These are phyloP conservation scores for Lysandra bellargus DNA, from an alignment of 2,888 invertebrate genomes.

Conservation along the genomic window DNA sequence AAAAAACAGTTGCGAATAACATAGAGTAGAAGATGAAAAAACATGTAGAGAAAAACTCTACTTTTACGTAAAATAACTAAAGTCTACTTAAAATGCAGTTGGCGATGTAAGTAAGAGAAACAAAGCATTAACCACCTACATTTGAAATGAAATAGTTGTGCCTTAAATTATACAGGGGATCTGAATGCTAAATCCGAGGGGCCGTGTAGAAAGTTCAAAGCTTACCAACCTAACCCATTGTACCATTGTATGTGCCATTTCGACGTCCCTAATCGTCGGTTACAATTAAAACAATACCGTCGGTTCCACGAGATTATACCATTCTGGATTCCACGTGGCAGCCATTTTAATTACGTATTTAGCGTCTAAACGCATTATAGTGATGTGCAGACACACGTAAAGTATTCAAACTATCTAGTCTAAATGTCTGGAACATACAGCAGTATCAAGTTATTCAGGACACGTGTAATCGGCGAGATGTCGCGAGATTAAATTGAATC, in stretches of 20 bases:
- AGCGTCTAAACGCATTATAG: slow-evolving; percentile 23
- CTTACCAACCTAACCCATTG: slow-evolving; percentile 30
- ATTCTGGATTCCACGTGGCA: slow-evolving; percentile 28
- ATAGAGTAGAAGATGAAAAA: background rate
- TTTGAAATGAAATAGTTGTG: slow-evolving; percentile 15
- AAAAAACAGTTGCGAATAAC: no score
- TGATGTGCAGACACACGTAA: slow-evolving; percentile 6
- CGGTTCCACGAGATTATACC: slow-evolving; percentile 25
- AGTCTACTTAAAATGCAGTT: background rate
- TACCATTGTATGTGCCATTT: slow-evolving; percentile 28
- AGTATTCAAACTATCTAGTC: slow-evolving; percentile 22
- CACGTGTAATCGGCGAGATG: slow-evolving; percentile 14
- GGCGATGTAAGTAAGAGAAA: background rate
- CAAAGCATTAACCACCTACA: background rate
- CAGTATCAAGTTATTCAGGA: slow-evolving; percentile 24
- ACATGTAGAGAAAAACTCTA: background rate
- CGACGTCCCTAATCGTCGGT: slow-evolving; percentile 29
- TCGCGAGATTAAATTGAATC: slow-evolving; percentile 23
- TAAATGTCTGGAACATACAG: slow-evolving; percentile 13
- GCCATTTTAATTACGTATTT: slow-evolving; percentile 18
- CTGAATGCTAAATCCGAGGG: slow-evolving; percentile 10
- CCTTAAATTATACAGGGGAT: background rate
- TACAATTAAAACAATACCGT: slow-evolving; percentile 28
- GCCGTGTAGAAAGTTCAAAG: slow-evolving; percentile 26
- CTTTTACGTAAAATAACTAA: background rate